Evolutionary conservation across 2,888 invertebrate species (phyloP).

Genomic region (Heliconius erato): DNA sequence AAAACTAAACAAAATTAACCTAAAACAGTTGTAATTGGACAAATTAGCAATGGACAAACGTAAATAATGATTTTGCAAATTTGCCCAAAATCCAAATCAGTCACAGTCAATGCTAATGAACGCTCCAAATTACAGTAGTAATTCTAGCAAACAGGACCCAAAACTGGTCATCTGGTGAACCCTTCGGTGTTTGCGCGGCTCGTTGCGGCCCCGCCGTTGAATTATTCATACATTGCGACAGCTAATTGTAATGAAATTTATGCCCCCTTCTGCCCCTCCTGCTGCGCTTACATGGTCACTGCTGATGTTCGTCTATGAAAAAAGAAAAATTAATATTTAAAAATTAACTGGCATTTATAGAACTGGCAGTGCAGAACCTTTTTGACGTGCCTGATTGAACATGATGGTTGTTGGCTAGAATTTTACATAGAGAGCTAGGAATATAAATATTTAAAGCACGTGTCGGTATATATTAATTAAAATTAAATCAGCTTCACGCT

Average conservation of each 20-base stretch:
- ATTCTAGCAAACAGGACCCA: constrained; percentile 68
- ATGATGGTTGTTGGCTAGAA: neutral
- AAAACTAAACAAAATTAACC: constrained; percentile 13
- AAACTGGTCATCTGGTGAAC: constrained; percentile 74
- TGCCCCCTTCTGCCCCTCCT: constrained; percentile 63
- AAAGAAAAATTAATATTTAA: neutral
- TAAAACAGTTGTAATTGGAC: constrained; percentile 23
- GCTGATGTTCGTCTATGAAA: neutral
- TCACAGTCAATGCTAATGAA: constrained; percentile 64
- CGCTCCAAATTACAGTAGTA: constrained; percentile 70
- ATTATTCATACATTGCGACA: constrained; percentile 80
- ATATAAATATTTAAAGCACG: too few species aligned
- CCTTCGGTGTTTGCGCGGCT: constrained; percentile 80
- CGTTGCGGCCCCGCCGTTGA: constrained; percentile 68
- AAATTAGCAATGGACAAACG: constrained; percentile 32
- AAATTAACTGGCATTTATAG: too few species aligned
- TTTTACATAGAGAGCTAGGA: neutral
- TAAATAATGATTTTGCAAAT: constrained; percentile 37
- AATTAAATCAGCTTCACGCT: too few species aligned
- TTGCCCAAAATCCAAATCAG: constrained; percentile 53
- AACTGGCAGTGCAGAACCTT: neutral
- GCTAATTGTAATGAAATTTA: constrained; percentile 86
- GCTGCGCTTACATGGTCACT: constrained; percentile 54
- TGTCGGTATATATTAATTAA: too few species aligned
- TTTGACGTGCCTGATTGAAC: neutral